Evolutionary conservation across 1,140 invertebrate species (phyloP).

Genomic region (Anastrepha obliqua): DNA sequence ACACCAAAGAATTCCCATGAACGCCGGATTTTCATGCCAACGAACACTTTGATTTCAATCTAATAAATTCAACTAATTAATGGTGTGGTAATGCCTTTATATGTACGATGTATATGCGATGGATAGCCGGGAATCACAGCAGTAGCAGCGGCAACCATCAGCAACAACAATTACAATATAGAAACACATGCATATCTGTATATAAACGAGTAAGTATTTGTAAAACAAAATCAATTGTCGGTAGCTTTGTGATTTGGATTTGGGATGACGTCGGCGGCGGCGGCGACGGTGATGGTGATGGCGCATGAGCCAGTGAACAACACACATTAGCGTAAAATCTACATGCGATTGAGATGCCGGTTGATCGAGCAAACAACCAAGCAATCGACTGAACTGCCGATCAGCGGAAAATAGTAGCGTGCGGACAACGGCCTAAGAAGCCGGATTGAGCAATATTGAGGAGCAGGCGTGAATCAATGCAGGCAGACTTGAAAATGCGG

Average conservation of each 20-base stretch:
- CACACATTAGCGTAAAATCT: conserved; percentile 73
- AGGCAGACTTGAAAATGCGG: background rate
- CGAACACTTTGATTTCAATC: conserved; percentile 64
- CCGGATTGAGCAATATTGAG: background rate
- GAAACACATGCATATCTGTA: background rate
- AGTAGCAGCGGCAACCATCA: background rate
- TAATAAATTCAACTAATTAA: conserved; percentile 74
- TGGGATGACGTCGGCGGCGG: background rate
- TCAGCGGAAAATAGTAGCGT: background rate
- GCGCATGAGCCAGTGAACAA: conserved; percentile 41
- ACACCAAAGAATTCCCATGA: conserved; percentile 38
- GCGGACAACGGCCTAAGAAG: background rate
- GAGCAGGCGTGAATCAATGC: too few species aligned
- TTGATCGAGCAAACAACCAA: background rate
- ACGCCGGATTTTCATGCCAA: conserved; percentile 40
- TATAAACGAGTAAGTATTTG: conserved; percentile 17
- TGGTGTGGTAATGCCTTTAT: conserved; percentile 61
- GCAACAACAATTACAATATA: conserved; percentile 17
- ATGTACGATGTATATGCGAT: background rate
- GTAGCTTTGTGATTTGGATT: background rate
- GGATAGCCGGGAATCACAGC: background rate
- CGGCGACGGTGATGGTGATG: background rate
- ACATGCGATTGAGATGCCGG: conserved; percentile 73
- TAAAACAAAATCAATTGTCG: background rate
- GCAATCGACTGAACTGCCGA: conserved; percentile 52